Percentiles rank a stretch among this genome's conserved stretches.
Evolutionary conservation across 2,797 vertebrate species (phyloP).

Genomic region (Poecilia velifera): DNA sequence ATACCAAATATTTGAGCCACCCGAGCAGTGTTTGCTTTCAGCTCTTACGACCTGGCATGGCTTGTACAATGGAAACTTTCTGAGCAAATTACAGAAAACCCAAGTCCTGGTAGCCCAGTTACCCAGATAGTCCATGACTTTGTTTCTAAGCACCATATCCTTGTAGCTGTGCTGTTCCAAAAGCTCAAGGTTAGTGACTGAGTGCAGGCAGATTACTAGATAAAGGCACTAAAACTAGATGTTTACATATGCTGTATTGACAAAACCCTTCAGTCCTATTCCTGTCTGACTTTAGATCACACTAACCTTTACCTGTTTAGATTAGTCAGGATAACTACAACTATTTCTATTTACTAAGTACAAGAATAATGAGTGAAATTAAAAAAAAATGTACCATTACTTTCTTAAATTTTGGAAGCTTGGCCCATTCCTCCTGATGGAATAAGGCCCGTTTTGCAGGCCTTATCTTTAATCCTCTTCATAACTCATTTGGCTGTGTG

Average conservation of each 20-base stretch:
- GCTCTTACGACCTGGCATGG: constrained; percentile 24
- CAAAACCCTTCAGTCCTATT: background rate
- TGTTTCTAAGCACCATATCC: constrained; percentile 43
- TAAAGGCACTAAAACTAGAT: background rate
- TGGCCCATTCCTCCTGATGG: background rate
- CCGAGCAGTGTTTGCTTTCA: constrained; percentile 42
- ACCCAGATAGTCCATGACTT: constrained; percentile 21
- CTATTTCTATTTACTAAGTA: background rate
- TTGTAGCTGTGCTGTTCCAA: constrained; percentile 33
- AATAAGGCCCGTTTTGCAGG: background rate
- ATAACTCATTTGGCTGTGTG: background rate
- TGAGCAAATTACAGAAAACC: constrained; percentile 31
- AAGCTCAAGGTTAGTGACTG: constrained; percentile 53
- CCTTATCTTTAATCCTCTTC: background rate
- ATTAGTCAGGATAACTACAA: background rate
- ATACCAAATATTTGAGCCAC: constrained; percentile 56
- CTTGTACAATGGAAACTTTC: constrained; percentile 35
- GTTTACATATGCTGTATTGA: background rate
- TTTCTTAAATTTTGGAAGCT: background rate
- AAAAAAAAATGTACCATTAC: background rate
- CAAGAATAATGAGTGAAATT: background rate
- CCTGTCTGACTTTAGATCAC: background rate
- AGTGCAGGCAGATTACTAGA: constrained; percentile 10
- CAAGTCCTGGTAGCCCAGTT: constrained; percentile 20
- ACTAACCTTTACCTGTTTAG: background rate